phyloP scores from a whole-genome alignment of 2,113 vertebrate species.

The Pygoscelis adeliae region DNA sequence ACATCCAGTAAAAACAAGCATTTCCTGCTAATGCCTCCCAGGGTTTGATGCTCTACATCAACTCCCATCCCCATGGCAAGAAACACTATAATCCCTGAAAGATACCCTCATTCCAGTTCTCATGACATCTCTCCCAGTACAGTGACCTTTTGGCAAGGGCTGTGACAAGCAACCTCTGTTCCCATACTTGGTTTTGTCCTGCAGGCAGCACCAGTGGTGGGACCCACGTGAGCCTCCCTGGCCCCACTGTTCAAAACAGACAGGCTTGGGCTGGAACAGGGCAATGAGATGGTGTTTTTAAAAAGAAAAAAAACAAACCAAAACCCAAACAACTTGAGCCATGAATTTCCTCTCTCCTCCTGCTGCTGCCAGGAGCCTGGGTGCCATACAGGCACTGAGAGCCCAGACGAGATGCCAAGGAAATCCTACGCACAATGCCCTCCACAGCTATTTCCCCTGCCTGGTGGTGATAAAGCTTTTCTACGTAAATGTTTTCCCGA shows the following conservation, averaged over 20 bases:
- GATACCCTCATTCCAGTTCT: slow-evolving; percentile 16
- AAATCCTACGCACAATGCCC: fast-evolving
- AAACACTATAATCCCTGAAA: neutral
- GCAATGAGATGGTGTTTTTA: neutral
- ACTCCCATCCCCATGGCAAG: neutral
- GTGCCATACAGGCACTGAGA: neutral
- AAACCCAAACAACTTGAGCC: neutral
- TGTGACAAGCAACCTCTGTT: neutral
- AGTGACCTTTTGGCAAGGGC: slow-evolving; percentile 1
- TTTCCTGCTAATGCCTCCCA: neutral
- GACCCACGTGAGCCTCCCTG: neutral
- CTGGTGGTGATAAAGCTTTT: neutral
- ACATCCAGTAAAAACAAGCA: neutral
- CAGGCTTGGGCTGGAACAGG: neutral
- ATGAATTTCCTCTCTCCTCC: neutral
- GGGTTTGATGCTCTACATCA: neutral
- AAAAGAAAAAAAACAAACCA: neutral
- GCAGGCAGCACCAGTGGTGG: neutral
- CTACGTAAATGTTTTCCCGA: neutral
- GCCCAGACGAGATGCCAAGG: neutral
- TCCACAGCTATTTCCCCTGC: neutral
- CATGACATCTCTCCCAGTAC: neutral
- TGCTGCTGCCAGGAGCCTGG: neutral
- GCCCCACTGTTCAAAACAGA: neutral
- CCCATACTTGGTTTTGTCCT: neutral